A percentile compares a stretch with the other conserved stretches of the same genome.
These are phyloP conservation scores for Aleadryas rufinucha DNA, from an alignment of 2,113 vertebrate genomes.

Conservation along the genomic window DNA sequence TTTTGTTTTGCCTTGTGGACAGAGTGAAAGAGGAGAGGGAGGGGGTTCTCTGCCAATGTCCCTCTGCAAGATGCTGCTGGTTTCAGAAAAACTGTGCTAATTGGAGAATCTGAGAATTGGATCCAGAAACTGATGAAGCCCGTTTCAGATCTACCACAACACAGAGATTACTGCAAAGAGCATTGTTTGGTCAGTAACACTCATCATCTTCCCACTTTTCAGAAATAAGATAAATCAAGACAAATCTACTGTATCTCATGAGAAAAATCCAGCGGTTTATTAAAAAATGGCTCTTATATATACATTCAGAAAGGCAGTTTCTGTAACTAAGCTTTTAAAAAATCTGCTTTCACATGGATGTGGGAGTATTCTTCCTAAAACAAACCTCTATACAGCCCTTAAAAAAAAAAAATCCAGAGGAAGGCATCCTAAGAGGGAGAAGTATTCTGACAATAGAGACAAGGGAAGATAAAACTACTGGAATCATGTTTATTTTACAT, in stretches of 20 bases:
- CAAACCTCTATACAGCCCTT: neutral
- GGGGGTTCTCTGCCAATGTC: neutral
- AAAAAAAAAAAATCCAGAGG: neutral
- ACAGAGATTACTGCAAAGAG: neutral
- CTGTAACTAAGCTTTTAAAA: neutral
- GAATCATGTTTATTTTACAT: neutral
- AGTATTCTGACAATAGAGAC: neutral
- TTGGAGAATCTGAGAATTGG: neutral
- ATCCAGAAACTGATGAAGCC: neutral
- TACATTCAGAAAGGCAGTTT: neutral
- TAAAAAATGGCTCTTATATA: neutral
- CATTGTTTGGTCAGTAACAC: neutral
- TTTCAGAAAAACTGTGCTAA: neutral
- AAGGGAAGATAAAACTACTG: neutral
- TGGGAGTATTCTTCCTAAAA: neutral
- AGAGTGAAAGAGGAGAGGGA: neutral
- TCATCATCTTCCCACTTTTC: neutral
- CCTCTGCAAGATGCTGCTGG: neutral
- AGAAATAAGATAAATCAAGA: neutral
- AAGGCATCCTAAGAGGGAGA: neutral
- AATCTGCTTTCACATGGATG: neutral
- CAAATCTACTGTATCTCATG: neutral
- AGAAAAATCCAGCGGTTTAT: neutral
- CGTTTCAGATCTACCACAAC: neutral
- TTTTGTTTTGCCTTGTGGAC: neutral